Conservation (phyloP, 2,113 vertebrate species). For the Eupsittula cactorum region DNA sequence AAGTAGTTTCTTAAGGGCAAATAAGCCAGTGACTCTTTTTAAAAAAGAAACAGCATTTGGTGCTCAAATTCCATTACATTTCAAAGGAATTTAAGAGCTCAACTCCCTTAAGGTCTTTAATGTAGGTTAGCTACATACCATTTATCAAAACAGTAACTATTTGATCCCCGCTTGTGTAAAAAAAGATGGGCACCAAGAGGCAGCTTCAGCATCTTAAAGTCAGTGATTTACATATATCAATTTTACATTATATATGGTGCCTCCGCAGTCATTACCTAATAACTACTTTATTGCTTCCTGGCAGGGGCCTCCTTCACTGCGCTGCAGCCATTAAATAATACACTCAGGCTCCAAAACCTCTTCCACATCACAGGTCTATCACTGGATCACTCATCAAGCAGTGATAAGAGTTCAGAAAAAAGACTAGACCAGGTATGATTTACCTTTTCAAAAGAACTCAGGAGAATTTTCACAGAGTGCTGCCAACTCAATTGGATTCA, state of each 20-base stretch:
- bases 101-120: constrained; percentile 31
- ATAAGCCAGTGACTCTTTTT: neutral
- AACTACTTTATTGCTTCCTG: constrained; percentile 59
- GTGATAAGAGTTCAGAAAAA: neutral
- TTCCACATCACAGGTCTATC: neutral
- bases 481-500: neutral
- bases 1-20: constrained; percentile 16
- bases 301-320: constrained; percentile 33
- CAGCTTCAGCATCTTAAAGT: constrained; percentile 25
- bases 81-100: constrained; percentile 25
- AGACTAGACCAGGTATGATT: neutral
- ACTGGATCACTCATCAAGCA: constrained; percentile 41
- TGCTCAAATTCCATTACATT: neutral
- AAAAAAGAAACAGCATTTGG: neutral
- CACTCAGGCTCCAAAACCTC: neutral
- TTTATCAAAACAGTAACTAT: constrained; percentile 46
- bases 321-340: neutral
- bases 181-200: constrained; percentile 38
- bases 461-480: neutral
- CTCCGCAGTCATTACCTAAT: constrained; percentile 38
- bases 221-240: constrained; percentile 45
- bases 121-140: neutral
- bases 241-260: neutral
- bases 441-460: neutral
- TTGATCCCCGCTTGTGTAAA: constrained; percentile 23